phyloP scores from a whole-genome alignment of 2,888 invertebrate species.

The Catocala sponsa region DNA sequence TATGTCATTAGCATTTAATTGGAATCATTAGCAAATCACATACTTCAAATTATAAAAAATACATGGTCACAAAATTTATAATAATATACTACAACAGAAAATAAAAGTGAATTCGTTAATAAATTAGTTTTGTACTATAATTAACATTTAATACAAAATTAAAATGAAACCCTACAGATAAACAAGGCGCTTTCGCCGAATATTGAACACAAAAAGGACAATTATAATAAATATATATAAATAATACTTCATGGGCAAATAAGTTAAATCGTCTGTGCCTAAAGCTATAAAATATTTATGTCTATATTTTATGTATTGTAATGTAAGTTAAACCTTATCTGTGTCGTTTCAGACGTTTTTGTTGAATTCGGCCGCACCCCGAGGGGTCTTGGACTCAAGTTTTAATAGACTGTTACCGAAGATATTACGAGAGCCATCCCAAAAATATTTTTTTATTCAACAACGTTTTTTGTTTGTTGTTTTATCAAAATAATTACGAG shows the following conservation, averaged over 20 bases:
- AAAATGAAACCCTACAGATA: not conserved
- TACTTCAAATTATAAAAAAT: no score
- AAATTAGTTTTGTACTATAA: constrained; percentile 6
- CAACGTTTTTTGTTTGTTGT: constrained; percentile 17
- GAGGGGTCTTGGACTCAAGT: constrained; percentile 33
- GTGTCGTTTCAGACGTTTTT: constrained; percentile 38
- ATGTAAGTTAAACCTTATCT: constrained; percentile 40
- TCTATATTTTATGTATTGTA: constrained; percentile 18
- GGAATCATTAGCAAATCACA: no score
- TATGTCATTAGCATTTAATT: no score
- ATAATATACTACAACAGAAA: no score
- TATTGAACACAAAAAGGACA: not conserved
- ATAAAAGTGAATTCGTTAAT: no score
- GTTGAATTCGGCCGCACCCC: constrained; percentile 23
- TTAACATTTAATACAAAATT: not conserved
- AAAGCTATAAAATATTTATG: constrained; percentile 12
- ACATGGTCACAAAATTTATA: no score
- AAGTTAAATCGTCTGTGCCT: not conserved
- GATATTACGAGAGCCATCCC: constrained; percentile 16
- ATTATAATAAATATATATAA: no score
- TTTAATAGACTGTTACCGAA: constrained; percentile 40
- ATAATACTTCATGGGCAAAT: not conserved
- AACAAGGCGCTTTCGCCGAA: not conserved
- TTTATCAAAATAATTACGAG: constrained; percentile 35
- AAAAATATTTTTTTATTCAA: constrained; percentile 17